Percentiles rank a stretch among this genome's conserved stretches.
phyloP scores from a whole-genome alignment of 2,113 vertebrate species.

The rat (Rattus norvegicus) region DNA sequence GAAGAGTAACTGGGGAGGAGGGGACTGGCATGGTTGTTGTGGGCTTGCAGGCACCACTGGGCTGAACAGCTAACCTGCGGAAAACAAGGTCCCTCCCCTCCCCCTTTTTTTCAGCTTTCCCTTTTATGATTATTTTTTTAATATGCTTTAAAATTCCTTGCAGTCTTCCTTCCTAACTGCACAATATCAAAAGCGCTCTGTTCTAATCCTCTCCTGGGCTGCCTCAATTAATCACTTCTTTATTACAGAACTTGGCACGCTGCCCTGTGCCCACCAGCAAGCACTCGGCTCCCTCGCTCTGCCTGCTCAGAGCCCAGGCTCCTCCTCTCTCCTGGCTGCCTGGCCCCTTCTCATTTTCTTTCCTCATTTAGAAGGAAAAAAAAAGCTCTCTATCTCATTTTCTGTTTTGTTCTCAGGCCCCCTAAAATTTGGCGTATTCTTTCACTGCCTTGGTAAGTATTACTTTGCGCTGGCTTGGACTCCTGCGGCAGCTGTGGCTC shows the following conservation, averaged over 20 bases:
- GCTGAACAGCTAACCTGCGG: background rate
- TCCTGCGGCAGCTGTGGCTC: background rate
- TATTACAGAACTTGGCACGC: conserved; percentile 71
- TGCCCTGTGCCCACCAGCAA: conserved; percentile 60
- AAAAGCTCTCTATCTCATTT: conserved; percentile 12
- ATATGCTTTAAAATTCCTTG: conserved; percentile 66
- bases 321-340: conserved; percentile 27
- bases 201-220: conserved; percentile 74
- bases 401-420: background rate
- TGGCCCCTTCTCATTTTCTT: background rate
- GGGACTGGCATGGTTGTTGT: background rate
- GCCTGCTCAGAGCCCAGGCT: conserved; percentile 41
- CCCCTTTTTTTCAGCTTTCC: conserved; percentile 54
- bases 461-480: fast-evolving
- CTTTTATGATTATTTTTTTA: conserved; percentile 9
- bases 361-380: background rate
- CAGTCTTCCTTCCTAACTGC: conserved; percentile 54
- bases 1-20: background rate
- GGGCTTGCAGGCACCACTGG: background rate
- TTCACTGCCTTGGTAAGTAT: fast-evolving
- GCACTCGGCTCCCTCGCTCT: conserved; percentile 14
- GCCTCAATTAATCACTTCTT: conserved; percentile 75
- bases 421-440: background rate
- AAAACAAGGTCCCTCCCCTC: background rate
- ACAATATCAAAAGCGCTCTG: conserved; percentile 74